Conservation (phyloP, 2,888 invertebrate genomes). For the Machimus rusticus region DNA sequence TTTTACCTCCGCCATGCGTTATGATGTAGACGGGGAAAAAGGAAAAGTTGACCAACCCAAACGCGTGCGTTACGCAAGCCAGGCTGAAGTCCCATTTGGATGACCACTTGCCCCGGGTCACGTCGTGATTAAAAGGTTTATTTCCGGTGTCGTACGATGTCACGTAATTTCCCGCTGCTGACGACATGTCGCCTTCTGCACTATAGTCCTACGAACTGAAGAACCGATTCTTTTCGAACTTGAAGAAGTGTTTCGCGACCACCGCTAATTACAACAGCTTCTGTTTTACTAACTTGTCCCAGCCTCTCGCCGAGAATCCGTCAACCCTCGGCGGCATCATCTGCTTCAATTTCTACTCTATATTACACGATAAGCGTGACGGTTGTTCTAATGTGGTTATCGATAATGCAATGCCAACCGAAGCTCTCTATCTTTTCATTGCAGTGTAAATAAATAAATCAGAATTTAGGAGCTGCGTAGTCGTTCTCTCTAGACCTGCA, state of each 20-base stretch:
- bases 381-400: background rate
- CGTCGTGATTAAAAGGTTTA: constrained; percentile 59
- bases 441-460: background rate
- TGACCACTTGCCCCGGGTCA: constrained; percentile 72
- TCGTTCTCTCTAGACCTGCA: background rate
- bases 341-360: constrained; percentile 19
- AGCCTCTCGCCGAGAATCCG: background rate
- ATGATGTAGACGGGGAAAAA: constrained; percentile 68
- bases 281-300: constrained; percentile 10
- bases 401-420: background rate
- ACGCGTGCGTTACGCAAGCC: constrained; percentile 83
- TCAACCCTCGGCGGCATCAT: constrained; percentile 1
- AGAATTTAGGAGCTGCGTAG: constrained; percentile 13
- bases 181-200: constrained; percentile 40
- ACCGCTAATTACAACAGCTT: constrained; percentile 26
- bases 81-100: constrained; percentile 79
- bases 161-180: constrained; percentile 49
- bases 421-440: background rate
- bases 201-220: background rate
- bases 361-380: constrained; percentile 5
- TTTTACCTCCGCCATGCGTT: constrained; percentile 56
- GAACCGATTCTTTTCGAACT: background rate
- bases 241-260: background rate
- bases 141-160: constrained; percentile 58
- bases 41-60: constrained; percentile 84